These are phyloP conservation scores for Metacarcinus magister DNA, from an alignment of 2,888 invertebrate species.

Conservation along the genomic window DNA sequence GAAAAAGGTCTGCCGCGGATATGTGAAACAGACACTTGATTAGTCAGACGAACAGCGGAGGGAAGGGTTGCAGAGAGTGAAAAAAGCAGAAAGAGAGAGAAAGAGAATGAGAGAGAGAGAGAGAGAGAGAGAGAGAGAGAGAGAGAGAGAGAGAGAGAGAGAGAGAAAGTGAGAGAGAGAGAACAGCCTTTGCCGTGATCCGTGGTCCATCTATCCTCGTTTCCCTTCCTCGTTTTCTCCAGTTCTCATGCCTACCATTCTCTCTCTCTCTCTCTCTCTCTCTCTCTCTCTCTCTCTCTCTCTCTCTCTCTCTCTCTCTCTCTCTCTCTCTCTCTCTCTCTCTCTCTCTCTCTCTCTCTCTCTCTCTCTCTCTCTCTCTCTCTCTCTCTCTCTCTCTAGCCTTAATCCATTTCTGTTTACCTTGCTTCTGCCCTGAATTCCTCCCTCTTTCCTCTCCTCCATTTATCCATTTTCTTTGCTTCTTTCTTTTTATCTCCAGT, in stretches of 20 bases:
- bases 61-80: neutral
- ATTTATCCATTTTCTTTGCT: neutral
- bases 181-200: constrained; percentile 8
- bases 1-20: constrained; percentile 48
- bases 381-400: neutral
- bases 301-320: constrained; percentile 42
- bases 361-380: constrained; percentile 30
- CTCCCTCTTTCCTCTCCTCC: neutral
- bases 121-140: neutral
- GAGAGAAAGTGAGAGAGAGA: neutral
- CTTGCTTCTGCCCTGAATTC: neutral
- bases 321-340: constrained; percentile 43
- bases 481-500: neutral
- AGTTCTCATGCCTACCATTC: neutral
- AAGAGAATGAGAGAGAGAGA: neutral
- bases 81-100: neutral
- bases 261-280: neutral
- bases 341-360: constrained; percentile 32
- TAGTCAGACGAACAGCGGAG: neutral
- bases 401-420: constrained; percentile 34
- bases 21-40: constrained; percentile 33
- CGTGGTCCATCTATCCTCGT: neutral
- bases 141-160: constrained; percentile 1
- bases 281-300: constrained; percentile 39
- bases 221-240: constrained; percentile 11